Base-by-base conservation (phyloP, 2,797 vertebrate genomes). In the Acanthurus lineatus region DNA sequence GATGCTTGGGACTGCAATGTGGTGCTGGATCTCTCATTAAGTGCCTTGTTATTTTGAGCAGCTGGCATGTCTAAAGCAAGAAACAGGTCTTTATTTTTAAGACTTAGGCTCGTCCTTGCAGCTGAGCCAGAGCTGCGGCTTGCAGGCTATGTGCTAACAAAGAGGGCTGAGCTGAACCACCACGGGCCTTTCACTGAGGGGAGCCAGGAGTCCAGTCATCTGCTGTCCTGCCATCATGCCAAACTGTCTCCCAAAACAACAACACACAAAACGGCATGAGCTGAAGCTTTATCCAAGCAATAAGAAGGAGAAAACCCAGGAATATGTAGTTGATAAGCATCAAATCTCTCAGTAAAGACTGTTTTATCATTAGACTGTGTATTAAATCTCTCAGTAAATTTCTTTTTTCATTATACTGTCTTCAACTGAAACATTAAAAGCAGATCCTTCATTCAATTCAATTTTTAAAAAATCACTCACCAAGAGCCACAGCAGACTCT, bases 11-110 rank as follows among this genome's bases (percentile, higher is more conserved):
- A 89, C 92, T 93, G 93, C 89, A 90, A 94, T 95, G 93, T 93
- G 93, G 92, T 77, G 92, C 93, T 94, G 93, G 90, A 94, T 94
- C 93, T 94, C 93, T 94, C 93, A 95, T 95, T 97, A 97, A 97
- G 96, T 96, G 96, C 95, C 96, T 94, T 95, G 96, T 97, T 99
- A 98, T 98, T 99, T 97, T 97, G 97, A 96, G 96, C 95, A 93
- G 90, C 93, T 96, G 96, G 95, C 95, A 94, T 93, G 96, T 96
- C 96, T 97, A 97, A 97, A 98, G 96, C 96, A 97, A 97, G 97
- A 98, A 98, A 97, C 95, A 94, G 93, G 90, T 89, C 95, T 97
- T 97, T 98, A 98, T 97, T 95, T 98, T 96, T 96, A 96, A 97
- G 96, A 95, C 94, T 94, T 93, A 94, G 96, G 95, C 96, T 96